Base-by-base conservation (phyloP, 2,888 invertebrate species). In the Drepana falcataria region DNA sequence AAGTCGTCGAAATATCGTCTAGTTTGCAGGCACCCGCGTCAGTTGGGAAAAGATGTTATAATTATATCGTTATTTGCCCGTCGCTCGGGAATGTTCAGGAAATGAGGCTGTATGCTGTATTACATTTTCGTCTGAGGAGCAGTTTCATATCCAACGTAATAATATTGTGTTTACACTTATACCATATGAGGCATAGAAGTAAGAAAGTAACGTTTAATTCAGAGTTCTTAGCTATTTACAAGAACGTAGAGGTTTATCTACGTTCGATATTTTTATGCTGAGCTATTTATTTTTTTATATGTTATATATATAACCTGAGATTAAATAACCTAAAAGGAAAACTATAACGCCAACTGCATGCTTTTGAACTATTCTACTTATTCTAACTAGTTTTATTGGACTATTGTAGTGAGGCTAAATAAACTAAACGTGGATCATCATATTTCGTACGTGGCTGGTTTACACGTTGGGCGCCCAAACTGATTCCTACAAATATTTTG, bases 1-100 rank as follows among this genome's bases (percentile, higher is more conserved):
- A 33, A 7, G 2, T 41, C 21, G 47, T 54, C 52, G 48, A 51
- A 35, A 52, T 47, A 57, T 61, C 69, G 68, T 56, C 33, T 48
- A 37, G 21, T 64, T 48, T 64, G 63, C 61, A 40, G 47, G 34
- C n/a, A 35, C 34, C 49, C 63, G 55, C 59, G 52, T 57, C 60
- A 61, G 63, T 61, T 65, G 56, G 56, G 65, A 68, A 72, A 74
- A 74, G 66, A 77, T 70, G 75, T 75, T 74, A 76, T 77, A 79
- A 79, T 78, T 79, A 80, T 73, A 73, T 72, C 73, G 71, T 75
- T 80, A 77, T 81, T 80, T 80, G 73, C 77, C 61, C 63, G 56
- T 59, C 59, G 59, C 54, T 58, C 57, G 60, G 60, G 59, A 63
- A 57, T 66, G 66, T 68, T 60, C 67, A 68, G 73, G 75, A 78